Base-by-base conservation (phyloP, 2,113 vertebrate genomes). In the Sigmodon hispidus region DNA sequence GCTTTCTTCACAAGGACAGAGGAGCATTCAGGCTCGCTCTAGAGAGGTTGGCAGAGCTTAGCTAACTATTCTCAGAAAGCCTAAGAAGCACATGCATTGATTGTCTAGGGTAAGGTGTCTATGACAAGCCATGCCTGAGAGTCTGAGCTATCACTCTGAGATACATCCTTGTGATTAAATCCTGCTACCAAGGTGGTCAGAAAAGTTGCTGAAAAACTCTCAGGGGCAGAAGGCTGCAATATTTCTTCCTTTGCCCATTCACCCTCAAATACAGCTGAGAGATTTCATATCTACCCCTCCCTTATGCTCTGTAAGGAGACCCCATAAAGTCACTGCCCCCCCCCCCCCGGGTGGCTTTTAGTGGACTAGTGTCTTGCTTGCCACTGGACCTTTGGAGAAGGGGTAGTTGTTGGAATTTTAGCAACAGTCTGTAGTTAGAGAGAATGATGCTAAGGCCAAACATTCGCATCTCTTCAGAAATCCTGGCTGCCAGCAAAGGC, bases 401-500 rank as follows among this genome's bases (percentile, higher is more conserved):
- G 48, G 48, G 31, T 79, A 22, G 31, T 55, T 79, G 50, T 22
- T 55, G 19, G 11, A n/a, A 80, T 24, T 80, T 57, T 80, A n/a
- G 77, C 19, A 55, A 55, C 50, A 24, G 77, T 55, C 45, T 15
- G 36, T 11, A 31, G 79, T 84, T 70, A 65, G 87, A 90, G 31
- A 45, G 40, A 94, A 93, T 15, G 57, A 87, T 80, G 85, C 31
- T 52, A 61, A 95, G 63, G 75, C 9, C 24, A 48, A 77, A n/a
- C 59, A 50, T 92, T 76, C 63, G n/a, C 70, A 45, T 91, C 22
- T 87, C 22, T 91, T 90, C 75, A 81, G 94, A 79, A 91, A 95
- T 73, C 4, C 34, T 9, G 36, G 59, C 45, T 69, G 61, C 72
- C 22, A n/a, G 76, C n/a, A 75, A 85, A 83, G 36, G 50, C 55